Base-by-base conservation (phyloP, 1,140 invertebrate genomes). In the Bombus impatiens region DNA sequence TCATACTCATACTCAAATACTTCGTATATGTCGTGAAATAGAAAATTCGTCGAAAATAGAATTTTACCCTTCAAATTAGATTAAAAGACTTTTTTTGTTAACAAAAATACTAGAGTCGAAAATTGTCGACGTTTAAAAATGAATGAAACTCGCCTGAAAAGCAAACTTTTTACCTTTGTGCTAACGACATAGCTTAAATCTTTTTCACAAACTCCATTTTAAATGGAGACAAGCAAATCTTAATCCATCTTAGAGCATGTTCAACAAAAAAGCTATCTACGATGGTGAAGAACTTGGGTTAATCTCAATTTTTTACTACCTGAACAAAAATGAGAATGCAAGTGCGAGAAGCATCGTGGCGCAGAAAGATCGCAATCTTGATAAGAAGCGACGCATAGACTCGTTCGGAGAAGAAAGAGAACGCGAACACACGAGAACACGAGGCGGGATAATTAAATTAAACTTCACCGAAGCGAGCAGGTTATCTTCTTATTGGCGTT, bases 371-470 rank as follows among this genome's bases (percentile, higher is more conserved):
- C 12, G 78, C 42, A 47, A 68, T 25, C 18, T 25, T 42, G 78
- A 79, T 79, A 79, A 47, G 47, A 53, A 22, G 47, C 18, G 47
- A 22, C 47, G 47, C 47, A 53, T 53, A 53, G 47, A 53, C 47
- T 53, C 47, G 18, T 53, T 53, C 47, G 5, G 18, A 53, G 47
- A 53, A 53, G 47, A 53, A 53, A 22, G 62, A 68, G 32, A n/a
- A 25, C 67, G 44, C 37, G 47, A 53, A 71, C 44, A 12, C 3
- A 35, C 57, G 67, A 35, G 40, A 40, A 37, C 79, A 32, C 79
- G 28, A 65, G 10, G 40, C 18, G 18, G 25, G 67, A 15, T 72
- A 72, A 82, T 82, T 59, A 82, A 72, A 82, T 40, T 12, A 59
- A 72, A 82, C 47, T 42, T 1, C 37, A 40, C 18, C 18, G 22